Conservation (phyloP, 2,797 vertebrate species). For the Limosa lapponica region DNA sequence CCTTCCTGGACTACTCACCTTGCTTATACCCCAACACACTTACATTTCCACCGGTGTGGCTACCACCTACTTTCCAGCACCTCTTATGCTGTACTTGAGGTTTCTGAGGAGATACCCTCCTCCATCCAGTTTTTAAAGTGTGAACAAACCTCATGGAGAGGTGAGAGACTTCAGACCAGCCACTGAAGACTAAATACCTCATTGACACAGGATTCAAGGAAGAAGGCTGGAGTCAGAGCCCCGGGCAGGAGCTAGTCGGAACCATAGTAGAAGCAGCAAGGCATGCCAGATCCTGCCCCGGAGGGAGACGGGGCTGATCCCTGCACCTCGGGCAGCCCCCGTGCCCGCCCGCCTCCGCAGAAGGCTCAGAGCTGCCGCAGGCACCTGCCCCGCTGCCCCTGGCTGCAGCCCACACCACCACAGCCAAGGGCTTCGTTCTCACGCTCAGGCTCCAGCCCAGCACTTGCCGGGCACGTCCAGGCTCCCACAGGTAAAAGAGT, state of each 20-base stretch:
- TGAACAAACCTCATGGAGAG: not conserved
- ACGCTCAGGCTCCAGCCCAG: not conserved
- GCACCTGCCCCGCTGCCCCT: not conserved
- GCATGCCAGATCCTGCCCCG: not conserved
- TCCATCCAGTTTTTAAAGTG: not conserved
- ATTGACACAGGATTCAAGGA: not conserved
- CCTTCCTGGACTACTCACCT: not conserved
- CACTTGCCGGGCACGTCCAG: rapidly evolving
- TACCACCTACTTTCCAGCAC: not conserved
- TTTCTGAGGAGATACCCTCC: not conserved
- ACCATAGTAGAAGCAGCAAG: not conserved
- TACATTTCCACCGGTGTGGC: not conserved
- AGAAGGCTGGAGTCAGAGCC: not conserved
- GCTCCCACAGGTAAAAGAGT: not conserved
- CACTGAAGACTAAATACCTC: not conserved
- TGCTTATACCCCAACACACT: not conserved
- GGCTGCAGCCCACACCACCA: not conserved
- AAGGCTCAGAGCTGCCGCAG: not conserved
- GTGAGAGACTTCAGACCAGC: not conserved
- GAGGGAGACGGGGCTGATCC: not conserved
- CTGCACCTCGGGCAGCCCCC: not conserved
- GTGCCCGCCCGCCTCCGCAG: rapidly evolving
- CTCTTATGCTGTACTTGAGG: not conserved
- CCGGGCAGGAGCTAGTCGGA: not conserved
- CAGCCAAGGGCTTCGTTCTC: not conserved